Evolutionary conservation across 2,113 vertebrate species (phyloP), one percentile per base, ranked within the genome.

Genomic region (Phainopepla nitens): DNA sequence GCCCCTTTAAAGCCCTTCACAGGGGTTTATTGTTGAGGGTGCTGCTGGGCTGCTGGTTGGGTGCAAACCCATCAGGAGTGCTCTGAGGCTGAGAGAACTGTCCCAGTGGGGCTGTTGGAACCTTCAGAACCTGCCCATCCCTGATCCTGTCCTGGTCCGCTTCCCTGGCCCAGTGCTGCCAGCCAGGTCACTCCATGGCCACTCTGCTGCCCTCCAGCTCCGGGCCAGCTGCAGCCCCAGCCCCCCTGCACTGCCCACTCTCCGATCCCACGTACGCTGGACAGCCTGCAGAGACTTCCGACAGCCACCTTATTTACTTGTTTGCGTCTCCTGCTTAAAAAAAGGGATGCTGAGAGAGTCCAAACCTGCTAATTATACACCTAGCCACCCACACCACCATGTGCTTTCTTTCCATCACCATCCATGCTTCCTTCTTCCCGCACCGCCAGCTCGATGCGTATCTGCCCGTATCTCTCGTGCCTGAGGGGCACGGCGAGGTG

Each of bases 351-450:
- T 0, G 29, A 69, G 50, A 72, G 71, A 80, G 58, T 25, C 71
- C 47, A 90, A 91, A 94, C 68, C 39, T 83, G 62, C 82, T 95
- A 91, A 90, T 93, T 89, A 77, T 85, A 85, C 82, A 94, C 90
- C 87, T 83, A 66, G 65, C 77, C 69, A 7, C 91, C 93, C 80
- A 68, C 92, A n/a, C 60, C 41, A 6, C 53, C 92, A 21, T 24
- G 68, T 91, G 71, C 51, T 87, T 66, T 65, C 24, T 42, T 60
- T 49, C 79, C 54, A 25, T 31, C 73, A 7, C 33, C 21, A 27
- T 62, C 64, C 57, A 1, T 11, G 57, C 36, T 29, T 50, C 42
- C 58, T 69, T 31, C 25, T 31, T 18, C n/a, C 39, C 23, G 11
- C 36, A 9, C 23, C 5, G 10, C 35, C 51, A 19, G 60, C 77